Conservation (phyloP, 1,140 invertebrate genomes). For the Bombus pyrosoma region DNA sequence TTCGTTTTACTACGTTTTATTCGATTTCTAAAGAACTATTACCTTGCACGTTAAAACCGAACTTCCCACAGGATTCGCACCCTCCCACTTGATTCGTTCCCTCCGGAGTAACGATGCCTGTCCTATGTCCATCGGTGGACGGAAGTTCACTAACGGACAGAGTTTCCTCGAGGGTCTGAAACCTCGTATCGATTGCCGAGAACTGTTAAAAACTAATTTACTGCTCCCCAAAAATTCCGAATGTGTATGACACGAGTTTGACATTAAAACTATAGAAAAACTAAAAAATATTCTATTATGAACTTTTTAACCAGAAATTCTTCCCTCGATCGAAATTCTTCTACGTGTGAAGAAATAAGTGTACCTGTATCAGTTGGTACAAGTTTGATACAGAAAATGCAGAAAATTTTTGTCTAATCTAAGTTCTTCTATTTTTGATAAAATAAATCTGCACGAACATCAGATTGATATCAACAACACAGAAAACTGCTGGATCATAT, state of each 20-base stretch:
- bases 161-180: conserved; percentile 1
- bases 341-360: no score
- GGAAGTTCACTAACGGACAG: background rate
- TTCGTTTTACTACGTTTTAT: background rate
- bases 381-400: no score
- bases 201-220: conserved; percentile 11
- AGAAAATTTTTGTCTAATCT: no score
- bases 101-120: background rate
- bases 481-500: background rate
- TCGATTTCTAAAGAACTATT: background rate
- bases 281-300: background rate
- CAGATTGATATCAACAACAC: no score
- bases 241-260: background rate
- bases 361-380: no score
- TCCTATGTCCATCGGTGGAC: background rate
- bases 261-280: background rate
- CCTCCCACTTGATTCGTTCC: background rate
- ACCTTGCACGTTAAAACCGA: background rate
- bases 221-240: background rate
- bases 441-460: no score
- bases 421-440: no score
- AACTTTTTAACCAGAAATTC: background rate
- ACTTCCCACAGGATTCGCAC: background rate
- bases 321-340: background rate
- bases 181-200: background rate